Percentiles rank a stretch among this genome's conserved stretches.
Evolutionary conservation across 2,113 vertebrate genomes (phyloP).

Genomic region (Pluvialis apricaria): DNA sequence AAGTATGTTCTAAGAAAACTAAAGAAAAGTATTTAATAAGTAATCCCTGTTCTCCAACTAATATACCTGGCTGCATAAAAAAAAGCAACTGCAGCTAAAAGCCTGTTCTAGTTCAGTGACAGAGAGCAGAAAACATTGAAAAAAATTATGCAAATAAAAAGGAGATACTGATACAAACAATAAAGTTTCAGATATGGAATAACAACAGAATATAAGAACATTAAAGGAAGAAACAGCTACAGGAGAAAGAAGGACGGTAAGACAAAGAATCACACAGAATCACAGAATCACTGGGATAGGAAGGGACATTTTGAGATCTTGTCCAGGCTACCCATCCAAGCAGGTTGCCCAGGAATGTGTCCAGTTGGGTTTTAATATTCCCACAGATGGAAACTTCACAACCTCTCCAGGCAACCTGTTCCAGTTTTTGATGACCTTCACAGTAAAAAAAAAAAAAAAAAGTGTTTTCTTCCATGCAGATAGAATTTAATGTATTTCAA

Average conservation of each 20-base stretch:
- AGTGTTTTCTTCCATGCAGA: background rate
- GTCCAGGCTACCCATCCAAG: background rate
- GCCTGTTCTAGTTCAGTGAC: background rate
- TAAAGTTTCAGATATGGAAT: background rate
- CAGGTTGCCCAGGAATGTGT: background rate
- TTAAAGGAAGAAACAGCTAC: background rate
- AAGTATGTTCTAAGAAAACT: background rate
- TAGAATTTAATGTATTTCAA: background rate
- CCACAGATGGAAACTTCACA: background rate
- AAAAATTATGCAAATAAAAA: background rate
- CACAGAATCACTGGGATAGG: background rate
- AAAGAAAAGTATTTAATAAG: background rate
- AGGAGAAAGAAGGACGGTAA: background rate
- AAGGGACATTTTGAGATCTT: background rate
- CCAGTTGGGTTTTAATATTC: background rate
- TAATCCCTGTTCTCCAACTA: background rate
- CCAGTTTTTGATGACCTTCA: background rate
- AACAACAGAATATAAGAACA: background rate
- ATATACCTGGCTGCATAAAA: background rate
- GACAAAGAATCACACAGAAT: background rate
- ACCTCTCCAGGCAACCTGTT: background rate
- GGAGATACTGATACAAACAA: background rate
- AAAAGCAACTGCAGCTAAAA: background rate
- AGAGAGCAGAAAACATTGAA: background rate
- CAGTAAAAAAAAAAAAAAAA: background rate